Percentiles rank a stretch among this genome's conserved stretches.
Conservation (phyloP, 2,797 vertebrate species). For the Neosilurus hyrtlii region DNA sequence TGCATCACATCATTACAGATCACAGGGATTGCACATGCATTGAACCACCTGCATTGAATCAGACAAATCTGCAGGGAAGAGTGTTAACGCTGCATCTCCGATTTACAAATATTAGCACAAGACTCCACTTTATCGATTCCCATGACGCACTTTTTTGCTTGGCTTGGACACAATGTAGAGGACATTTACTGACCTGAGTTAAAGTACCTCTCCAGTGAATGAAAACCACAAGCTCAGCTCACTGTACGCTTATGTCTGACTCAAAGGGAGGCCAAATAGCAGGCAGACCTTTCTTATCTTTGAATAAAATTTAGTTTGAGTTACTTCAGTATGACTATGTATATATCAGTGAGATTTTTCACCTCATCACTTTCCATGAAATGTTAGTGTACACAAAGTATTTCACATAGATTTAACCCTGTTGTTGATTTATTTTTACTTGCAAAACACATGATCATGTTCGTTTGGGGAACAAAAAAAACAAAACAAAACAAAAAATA, state of each 20-base stretch:
- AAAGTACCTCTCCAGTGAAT: not conserved
- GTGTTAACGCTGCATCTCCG: not conserved
- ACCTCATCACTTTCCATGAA: not conserved
- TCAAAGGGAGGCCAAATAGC: not conserved
- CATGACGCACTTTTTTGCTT: not conserved
- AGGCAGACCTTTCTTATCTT: not conserved
- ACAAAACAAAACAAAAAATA: not conserved
- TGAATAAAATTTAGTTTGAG: not conserved
- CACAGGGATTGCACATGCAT: not conserved
- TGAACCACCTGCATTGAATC: not conserved
- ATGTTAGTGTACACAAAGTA: not conserved
- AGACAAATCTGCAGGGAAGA: not conserved
- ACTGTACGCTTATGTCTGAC: not conserved
- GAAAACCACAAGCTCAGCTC: not conserved
- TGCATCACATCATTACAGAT: not conserved
- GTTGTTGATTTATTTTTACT: not conserved
- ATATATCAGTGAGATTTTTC: not conserved
- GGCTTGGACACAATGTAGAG: no score
- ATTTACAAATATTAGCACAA: not conserved
- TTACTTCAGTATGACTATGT: not conserved
- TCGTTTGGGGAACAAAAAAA: not conserved
- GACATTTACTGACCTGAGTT: not conserved
- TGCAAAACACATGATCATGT: not conserved
- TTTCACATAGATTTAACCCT: not conserved
- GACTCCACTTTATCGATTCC: not conserved